phyloP scores from a whole-genome alignment of 2,797 vertebrate genomes.

The Lagocephalus sceleratus region DNA sequence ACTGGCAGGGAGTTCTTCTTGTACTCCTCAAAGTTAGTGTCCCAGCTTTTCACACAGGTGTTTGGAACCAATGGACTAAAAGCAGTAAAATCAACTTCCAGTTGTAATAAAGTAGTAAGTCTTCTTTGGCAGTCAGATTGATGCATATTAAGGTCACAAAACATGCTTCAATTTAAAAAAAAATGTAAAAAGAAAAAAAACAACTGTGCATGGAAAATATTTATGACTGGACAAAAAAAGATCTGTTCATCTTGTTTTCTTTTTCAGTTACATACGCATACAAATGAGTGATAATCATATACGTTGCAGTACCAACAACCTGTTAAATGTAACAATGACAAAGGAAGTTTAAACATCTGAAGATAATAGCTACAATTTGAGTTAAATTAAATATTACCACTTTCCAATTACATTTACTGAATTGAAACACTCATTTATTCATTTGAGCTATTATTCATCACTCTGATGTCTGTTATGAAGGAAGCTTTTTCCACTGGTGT shows the following conservation, averaged over 20 bases:
- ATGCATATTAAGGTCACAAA: no score
- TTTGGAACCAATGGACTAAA: conserved; percentile 15
- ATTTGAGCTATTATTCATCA: neutral
- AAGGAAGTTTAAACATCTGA: conserved; percentile 4
- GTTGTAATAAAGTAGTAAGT: no score
- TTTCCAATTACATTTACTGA: neutral
- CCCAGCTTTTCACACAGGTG: conserved; percentile 6
- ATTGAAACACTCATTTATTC: neutral
- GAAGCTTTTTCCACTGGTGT: no score
- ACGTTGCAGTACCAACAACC: neutral
- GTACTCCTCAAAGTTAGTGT: conserved; percentile 46
- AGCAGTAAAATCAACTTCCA: no score
- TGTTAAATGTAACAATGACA: conserved; percentile 5
- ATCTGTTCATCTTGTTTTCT: no score
- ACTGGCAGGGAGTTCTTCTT: conserved; percentile 23
- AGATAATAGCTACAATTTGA: conserved; percentile 18
- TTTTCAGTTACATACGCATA: neutral
- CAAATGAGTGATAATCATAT: conserved; percentile 11
- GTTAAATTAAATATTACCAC: neutral
- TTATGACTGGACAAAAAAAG: no score
- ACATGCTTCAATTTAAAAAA: no score
- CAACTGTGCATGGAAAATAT: no score
- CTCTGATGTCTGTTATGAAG: no score
- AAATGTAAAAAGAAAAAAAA: no score
- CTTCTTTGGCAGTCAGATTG: conserved; percentile 1